Evolutionary conservation across 1,140 invertebrate genomes (phyloP), one percentile per base, ranked within the genome.

Genomic region (Drosophila lowei): DNA sequence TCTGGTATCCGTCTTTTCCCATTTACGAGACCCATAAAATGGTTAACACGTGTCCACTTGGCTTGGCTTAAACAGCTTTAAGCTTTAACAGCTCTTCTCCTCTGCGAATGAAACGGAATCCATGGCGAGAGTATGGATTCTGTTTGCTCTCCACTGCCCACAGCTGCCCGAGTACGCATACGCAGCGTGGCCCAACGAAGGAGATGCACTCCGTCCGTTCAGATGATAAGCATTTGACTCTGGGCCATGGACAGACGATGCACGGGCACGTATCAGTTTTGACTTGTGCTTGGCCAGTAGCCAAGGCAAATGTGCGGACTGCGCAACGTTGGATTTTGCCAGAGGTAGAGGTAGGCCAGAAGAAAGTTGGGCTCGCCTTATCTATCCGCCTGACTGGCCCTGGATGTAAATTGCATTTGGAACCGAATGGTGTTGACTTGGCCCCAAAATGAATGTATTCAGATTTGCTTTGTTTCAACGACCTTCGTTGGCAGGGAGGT

Each of bases 11-110:
- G 63, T 50, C 53, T 64, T 53, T 18, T 9, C 48, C 15, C 43
- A 56, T 72, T 72, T 72, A 72, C 70, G 70, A 49, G 46, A 53
- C 34, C 30, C 48, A 52, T 74, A 43, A 65, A 74, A 64, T 74
- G 71, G 42, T 74, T 53, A 74, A 74, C 71, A 73, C 71, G 70
- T 74, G 71, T 55, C 60, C 53, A 59, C 48, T 23, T 42, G 47
- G 46, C 23, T 47, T 25, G 7, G 9, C 15, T 44, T n/a, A 28
- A 43, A 7, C 28, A 21, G 50, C 41, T 56, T 56, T 44, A 47
- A 56, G 18, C 18, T 43, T n/a, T n/a, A n/a, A n/a, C n/a, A n/a
- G n/a, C 42, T 46, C 25, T 4, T 54, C 44, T 15, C 28, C 8
- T 8, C 18, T 13, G 4, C 0, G 3, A n/a, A n/a, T n/a, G n/a